Evolutionary conservation across 2,113 vertebrate species (phyloP).

Genomic region (Megaceryle torquata): DNA sequence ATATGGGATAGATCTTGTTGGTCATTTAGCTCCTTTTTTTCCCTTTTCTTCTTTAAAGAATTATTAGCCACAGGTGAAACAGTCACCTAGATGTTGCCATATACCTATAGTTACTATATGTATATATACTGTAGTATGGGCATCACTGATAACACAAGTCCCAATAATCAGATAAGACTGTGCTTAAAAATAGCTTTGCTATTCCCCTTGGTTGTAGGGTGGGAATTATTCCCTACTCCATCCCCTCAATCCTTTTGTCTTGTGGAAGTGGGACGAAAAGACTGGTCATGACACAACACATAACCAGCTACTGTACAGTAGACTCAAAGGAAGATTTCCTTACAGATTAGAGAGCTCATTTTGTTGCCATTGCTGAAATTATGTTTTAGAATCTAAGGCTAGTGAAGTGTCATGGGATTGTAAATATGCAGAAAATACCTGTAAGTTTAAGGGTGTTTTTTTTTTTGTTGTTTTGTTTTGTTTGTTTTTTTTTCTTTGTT

Average conservation of each 20-base stretch:
- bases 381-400: not conserved
- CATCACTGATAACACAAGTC: not conserved
- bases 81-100: not conserved
- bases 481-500: too few species aligned
- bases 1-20: not conserved
- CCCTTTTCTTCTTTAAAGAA: not conserved
- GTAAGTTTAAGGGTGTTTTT: not conserved
- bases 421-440: not conserved
- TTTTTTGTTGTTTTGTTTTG: too few species aligned
- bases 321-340: not conserved
- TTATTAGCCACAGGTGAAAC: not conserved
- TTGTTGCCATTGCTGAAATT: not conserved
- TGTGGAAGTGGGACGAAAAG: not conserved
- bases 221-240: not conserved
- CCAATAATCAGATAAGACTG: not conserved
- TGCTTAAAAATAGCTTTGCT: not conserved
- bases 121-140: not conserved
- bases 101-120: not conserved
- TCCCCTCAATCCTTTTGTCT: not conserved
- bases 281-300: rapidly evolving
- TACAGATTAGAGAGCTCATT: not conserved
- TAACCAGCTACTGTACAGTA: not conserved
- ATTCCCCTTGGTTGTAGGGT: not conserved
- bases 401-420: not conserved
- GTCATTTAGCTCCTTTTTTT: not conserved